Base-by-base conservation (phyloP, 1,140 invertebrate species). In the Steinernema khuongi region DNA sequence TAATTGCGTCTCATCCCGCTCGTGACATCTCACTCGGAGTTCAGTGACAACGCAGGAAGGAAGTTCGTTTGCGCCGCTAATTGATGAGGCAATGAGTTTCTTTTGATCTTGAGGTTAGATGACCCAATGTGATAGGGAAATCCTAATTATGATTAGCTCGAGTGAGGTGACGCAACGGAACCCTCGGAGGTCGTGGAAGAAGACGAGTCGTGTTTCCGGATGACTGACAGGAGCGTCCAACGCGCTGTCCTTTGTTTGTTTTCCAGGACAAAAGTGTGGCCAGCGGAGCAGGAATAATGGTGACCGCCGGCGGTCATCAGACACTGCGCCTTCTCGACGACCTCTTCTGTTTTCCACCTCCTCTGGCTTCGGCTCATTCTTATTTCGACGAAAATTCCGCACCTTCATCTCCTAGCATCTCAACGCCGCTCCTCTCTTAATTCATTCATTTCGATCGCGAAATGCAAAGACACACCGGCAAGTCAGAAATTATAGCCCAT, bases 31-130 rank as follows among this genome's bases (percentile, higher is more conserved):
- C 22, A 11, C 14, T 60, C 50, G 14, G 11, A 14, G 50, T 22
- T 14, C 50, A 2, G 50, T 60, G 50, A 60, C 50, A 60, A 22
- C 50, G n/a, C n/a, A 60, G 4, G 50, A 2, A 60, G 11, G 26
- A 60, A 60, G 50, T 60, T 7, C 19, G 7, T 14, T 60, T 60
- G 50, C 50, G 19, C 26, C 22, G 50, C 19, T 41, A 41, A 60
- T 60, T 60, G 50, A 60, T 22, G 50, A 60, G 50, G 50, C 50
- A 22, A 60, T n/a, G 50, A 60, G 50, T 60, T 60, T 26, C 50
- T 60, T 60, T 60, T 60, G 50, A 60, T 60, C 14, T 60, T 60
- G 50, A 60, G 50, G 50, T 60, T 60, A 60, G 50, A 60, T 60
- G 50, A 60, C 50, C 50, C 50, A 60, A 26, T 2, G 7, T 60